Evolutionary conservation across 2,797 vertebrate species (phyloP), one percentile per base, ranked within the genome.

Genomic region (Halcyon leucocephala): DNA sequence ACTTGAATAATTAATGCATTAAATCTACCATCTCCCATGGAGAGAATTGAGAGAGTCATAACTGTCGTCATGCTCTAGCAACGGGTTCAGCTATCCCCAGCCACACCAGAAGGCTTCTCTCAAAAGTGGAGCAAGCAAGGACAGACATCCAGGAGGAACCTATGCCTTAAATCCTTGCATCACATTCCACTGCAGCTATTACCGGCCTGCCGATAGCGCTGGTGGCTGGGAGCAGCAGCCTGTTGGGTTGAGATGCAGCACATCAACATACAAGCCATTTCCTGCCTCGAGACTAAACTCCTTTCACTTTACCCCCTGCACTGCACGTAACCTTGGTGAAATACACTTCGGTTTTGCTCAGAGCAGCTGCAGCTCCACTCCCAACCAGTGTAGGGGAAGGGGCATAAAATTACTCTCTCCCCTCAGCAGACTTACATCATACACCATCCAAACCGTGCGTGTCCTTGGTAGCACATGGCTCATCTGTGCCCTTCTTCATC

Each of bases 101-200:
- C 46, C 62, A 17, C 7, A 17, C 5, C 44, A 31, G 62, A 26
- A 25, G 13, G 21, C 26, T 82, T 61, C 28, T 77, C 41, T 19
- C 35, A 16, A 7, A 51, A 62, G 29, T 2, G 4, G 46, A 61
- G 24, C 35, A 44, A 44, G 44, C 19, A 26, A 19, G 37, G 49
- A 57, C 0, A 0, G 54, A 24, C 2, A 7, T 11, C 10, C 28
- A 61, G 1, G 41, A 49, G 51, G 18, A 65, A 25, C 31, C 55
- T 21, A 11, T 29, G 44, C 62, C n/a, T 25, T 51, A 61, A 86
- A 74, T 18, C 60, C 2, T 0, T n/a, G 41, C 29, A 16, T 33
- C 14, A 5, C 10, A 4, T 41, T 52, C 82, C 44, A 42, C 8
- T 15, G 62, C 58, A 79, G 66, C 39, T 86, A 15, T 5, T 67